phyloP scores from a whole-genome alignment of 2,113 vertebrate species.

The Coregonus clupeaformis region DNA sequence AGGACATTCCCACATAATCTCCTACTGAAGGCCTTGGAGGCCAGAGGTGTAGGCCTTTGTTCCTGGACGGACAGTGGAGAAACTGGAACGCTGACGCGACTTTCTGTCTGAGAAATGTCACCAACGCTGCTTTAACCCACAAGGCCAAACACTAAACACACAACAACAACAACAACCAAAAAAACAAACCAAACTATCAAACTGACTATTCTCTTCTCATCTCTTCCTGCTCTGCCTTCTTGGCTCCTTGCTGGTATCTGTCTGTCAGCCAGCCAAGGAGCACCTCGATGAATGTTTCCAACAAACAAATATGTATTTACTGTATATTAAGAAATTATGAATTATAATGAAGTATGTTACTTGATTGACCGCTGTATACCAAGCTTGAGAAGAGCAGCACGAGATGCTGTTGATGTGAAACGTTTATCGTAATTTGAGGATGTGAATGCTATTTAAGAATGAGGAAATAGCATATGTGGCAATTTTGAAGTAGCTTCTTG shows the following conservation, averaged over 20 bases:
- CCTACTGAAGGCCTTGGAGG: neutral
- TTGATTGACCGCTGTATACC: constrained; percentile 12
- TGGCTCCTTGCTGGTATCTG: constrained; percentile 27
- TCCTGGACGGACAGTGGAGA: neutral
- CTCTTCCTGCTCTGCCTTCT: constrained; percentile 47
- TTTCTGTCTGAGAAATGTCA: constrained; percentile 18
- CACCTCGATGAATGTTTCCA: constrained; percentile 55
- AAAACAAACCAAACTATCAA: constrained; percentile 20
- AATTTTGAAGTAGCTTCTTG: constrained; percentile 23
- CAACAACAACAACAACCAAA: constrained; percentile 43
- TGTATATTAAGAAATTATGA: constrained; percentile 29
- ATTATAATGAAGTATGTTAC: constrained; percentile 10
- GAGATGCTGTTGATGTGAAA: neutral
- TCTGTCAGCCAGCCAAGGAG: constrained; percentile 22
- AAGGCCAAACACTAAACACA: constrained; percentile 58
- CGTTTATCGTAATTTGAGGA: neutral
- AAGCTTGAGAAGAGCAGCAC: neutral
- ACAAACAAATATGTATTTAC: constrained; percentile 12
- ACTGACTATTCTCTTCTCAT: neutral
- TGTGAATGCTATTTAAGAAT: neutral
- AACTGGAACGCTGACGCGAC: constrained; percentile 2
- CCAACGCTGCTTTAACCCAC: constrained; percentile 65
- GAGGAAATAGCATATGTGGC: neutral
- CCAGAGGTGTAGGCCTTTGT: neutral
- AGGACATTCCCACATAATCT: neutral